phyloP scores from a whole-genome alignment of 2,797 vertebrate genomes.

The Morelia viridis region DNA sequence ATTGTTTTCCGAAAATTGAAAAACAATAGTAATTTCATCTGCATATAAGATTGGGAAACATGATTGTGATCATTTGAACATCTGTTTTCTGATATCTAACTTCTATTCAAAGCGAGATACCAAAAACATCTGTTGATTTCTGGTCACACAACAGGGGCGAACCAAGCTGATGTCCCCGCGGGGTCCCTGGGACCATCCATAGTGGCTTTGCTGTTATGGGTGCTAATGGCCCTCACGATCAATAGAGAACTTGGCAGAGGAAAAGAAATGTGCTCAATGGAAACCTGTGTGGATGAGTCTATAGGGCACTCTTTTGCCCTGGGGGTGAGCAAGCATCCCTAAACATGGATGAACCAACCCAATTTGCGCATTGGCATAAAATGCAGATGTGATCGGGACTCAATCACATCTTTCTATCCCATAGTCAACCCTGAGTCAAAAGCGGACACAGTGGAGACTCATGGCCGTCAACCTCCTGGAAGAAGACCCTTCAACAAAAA shows the following conservation, averaged over 20 bases:
- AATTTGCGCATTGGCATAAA: background rate
- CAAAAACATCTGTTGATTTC: background rate
- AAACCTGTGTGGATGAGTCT: background rate
- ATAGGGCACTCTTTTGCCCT: background rate
- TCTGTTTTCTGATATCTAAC: background rate
- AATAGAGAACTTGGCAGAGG: background rate
- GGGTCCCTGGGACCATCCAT: background rate
- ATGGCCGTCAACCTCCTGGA: background rate
- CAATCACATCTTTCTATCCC: background rate
- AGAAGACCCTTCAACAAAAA: background rate
- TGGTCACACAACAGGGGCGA: background rate
- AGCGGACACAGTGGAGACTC: background rate
- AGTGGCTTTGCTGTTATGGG: background rate
- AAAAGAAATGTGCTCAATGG: background rate
- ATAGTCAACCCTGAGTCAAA: background rate
- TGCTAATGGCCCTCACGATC: background rate
- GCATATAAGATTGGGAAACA: background rate
- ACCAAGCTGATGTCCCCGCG: background rate
- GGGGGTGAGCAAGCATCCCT: background rate
- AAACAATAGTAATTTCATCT: background rate
- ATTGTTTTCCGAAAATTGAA: background rate
- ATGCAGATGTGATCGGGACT: background rate
- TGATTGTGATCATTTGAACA: background rate
- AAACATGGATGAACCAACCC: background rate
- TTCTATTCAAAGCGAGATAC: background rate